A percentile compares a stretch with the other conserved stretches of the same genome.
Evolutionary conservation across 2,888 invertebrate species (phyloP).

Genomic region (Drosophila flavopinicola): DNA sequence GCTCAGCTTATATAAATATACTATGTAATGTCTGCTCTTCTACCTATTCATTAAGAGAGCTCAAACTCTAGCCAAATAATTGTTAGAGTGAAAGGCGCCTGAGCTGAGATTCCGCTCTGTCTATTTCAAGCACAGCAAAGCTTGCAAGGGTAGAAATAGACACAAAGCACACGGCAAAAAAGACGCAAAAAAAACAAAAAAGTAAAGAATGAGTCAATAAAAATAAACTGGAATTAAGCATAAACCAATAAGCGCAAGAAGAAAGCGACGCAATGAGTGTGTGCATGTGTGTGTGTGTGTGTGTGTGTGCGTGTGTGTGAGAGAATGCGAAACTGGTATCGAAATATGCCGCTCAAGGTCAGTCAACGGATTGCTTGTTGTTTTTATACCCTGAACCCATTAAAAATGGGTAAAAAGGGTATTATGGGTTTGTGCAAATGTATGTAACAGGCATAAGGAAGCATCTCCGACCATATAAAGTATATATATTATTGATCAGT

Average conservation of each 20-base stretch:
- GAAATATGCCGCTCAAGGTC: slow-evolving; percentile 80
- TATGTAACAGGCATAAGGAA: no score
- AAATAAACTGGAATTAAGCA: slow-evolving; percentile 78
- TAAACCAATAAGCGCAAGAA: slow-evolving; percentile 72
- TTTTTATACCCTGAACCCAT: no score
- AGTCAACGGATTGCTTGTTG: slow-evolving; percentile 74
- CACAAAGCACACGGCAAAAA: slow-evolving; percentile 19
- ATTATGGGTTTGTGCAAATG: no score
- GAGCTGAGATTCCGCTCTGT: background rate
- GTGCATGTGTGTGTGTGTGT: slow-evolving; percentile 22
- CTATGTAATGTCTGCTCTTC: no score
- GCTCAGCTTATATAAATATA: slow-evolving; percentile 4
- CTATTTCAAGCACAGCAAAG: background rate
- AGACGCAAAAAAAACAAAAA: slow-evolving; percentile 14
- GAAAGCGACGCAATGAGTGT: slow-evolving; percentile 50
- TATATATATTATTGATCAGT: no score
- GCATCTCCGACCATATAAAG: no score
- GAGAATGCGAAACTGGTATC: slow-evolving; percentile 65
- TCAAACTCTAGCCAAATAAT: background rate
- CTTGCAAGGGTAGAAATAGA: slow-evolving; percentile 32
- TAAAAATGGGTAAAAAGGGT: no score
- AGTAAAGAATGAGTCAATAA: slow-evolving; percentile 50
- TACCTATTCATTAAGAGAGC: no score
- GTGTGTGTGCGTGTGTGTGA: slow-evolving; percentile 17
- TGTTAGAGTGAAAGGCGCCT: slow-evolving; percentile 2